Conservation (phyloP, 2,888 invertebrate species). For the Oligia strigilis region DNA sequence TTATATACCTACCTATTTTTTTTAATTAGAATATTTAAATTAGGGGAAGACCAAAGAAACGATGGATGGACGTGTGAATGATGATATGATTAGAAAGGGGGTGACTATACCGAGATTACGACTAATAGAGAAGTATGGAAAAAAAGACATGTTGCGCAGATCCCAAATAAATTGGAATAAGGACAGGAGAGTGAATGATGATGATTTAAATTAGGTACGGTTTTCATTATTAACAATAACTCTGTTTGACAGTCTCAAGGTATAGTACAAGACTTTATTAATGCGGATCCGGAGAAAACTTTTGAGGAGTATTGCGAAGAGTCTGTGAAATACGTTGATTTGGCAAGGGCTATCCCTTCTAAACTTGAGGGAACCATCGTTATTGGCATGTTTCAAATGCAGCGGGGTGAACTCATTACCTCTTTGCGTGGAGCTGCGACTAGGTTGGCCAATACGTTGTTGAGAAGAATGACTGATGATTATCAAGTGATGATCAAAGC, state of each 20-base stretch:
- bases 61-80: background rate
- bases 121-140: background rate
- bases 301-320: slow-evolving; percentile 92
- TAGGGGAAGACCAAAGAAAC: background rate
- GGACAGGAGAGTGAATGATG: background rate
- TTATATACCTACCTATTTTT: background rate
- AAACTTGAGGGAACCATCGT: slow-evolving; percentile 92
- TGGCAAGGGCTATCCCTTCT: slow-evolving; percentile 91
- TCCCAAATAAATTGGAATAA: background rate
- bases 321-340: slow-evolving; percentile 91
- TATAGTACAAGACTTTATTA: slow-evolving; percentile 92
- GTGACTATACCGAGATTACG: background rate
- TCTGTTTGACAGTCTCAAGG: slow-evolving; percentile 88
- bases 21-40: too few species aligned
- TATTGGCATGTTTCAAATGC: slow-evolving; percentile 96
- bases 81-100: background rate
- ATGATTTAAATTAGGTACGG: background rate
- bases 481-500: slow-evolving; percentile 95
- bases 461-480: slow-evolving; percentile 94
- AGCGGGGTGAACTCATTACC: slow-evolving; percentile 94
- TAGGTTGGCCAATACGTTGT: slow-evolving; percentile 92
- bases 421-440: slow-evolving; percentile 93
- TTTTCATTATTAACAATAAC: background rate
- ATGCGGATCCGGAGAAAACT: slow-evolving; percentile 90
- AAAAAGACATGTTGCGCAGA: background rate